Evolutionary conservation across 1,140 invertebrate species (phyloP), one percentile per base, ranked within the genome.

Genomic region (Scaptodrosophila lebanonensis): DNA sequence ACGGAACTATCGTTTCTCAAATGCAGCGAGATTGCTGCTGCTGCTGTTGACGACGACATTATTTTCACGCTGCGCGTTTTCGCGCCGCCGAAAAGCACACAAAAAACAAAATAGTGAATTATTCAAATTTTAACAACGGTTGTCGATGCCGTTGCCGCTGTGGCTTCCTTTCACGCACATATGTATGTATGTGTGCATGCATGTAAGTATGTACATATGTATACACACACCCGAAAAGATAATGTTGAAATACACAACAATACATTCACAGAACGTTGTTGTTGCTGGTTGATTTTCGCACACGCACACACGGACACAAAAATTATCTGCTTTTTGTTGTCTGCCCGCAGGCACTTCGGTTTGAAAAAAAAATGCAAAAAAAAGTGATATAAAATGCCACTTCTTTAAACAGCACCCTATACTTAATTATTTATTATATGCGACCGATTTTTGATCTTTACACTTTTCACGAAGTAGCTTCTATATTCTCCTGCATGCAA

Each of bases 1-100:
- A n/a, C n/a, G n/a, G n/a, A n/a, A n/a, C n/a, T n/a, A 60, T 66
- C 70, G 70, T 72, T 63, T 67, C 60, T 69, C 70, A 17, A 38
- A 38, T 51, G 56, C 56, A 64, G 61, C 56, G 61, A 64, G n/a
- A n/a, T n/a, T 56, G 61, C 57, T 49, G 57, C 59, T 56, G 61
- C 43, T 56, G 56, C 52, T 56, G 57, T 48, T 48, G 38, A 18
- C 61, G 32, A 47, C 56, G 61, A 43, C 61, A 49, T 60, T 56
- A 64, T 64, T 64, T 64, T 56, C 61, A 64, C 61, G 61, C 61
- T 51, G 52, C 56, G 47, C 16, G 40, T 51, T 45, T 45, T 35
- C 25, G 48, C 30, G 29, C 8, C 12, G 27, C 32, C 45, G 43
- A 17, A 29, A 40, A 40, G 30, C 35, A 52, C 35, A 42, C 38